Base-by-base conservation (phyloP, 2,888 invertebrate species). In the Spicauda simplicius region DNA sequence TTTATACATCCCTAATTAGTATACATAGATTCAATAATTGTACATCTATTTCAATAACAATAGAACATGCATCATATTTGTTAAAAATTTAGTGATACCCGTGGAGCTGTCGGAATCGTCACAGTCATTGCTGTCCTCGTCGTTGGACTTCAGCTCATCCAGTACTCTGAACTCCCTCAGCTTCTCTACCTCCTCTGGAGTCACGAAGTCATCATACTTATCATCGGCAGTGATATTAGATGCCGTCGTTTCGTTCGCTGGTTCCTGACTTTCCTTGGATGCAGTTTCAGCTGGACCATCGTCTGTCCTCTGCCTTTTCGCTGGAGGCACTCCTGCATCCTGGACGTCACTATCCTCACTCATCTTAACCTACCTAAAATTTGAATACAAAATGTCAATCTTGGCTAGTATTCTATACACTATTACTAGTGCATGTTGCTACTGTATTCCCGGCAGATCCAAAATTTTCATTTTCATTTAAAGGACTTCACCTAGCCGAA, bases 61-160 rank as follows among this genome's bases (percentile, higher is more conserved):
- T 5, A 25, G 25, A 25, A 5, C 41, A 41, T 41, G 41, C 41
- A 41, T 7, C 10, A 3, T 41, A 14, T 2, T 41, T 41, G 25
- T 41, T 0, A 41, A 41, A 41, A 41, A 41, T 14, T 37, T 2
- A 8, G 37, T 57, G 2, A 70, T 87, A 89, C 88, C 90, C 72
- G 87, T 87, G 70, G 88, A 88, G 69, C 83, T 86, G 37, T 76
- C 74, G 7, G 78, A 77, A 41, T 91, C 86, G 0, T 87, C 90
- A 57, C 87, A 88, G 45, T 88, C 88, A 8, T 87, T 86, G 74
- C 86, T 89, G 70, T 91, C 90, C 54, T 88, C 90, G 63, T 92
- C 91, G 20, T 91, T 86, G 0, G 88, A 86, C 71, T 86, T 89
- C 4, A 91, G 88, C 74, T 93, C 93, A 69, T 93, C 93, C 62